These are phyloP conservation scores for Urosaurus nigricauda DNA, from an alignment of 2,797 vertebrate species.

Conservation along the genomic window DNA sequence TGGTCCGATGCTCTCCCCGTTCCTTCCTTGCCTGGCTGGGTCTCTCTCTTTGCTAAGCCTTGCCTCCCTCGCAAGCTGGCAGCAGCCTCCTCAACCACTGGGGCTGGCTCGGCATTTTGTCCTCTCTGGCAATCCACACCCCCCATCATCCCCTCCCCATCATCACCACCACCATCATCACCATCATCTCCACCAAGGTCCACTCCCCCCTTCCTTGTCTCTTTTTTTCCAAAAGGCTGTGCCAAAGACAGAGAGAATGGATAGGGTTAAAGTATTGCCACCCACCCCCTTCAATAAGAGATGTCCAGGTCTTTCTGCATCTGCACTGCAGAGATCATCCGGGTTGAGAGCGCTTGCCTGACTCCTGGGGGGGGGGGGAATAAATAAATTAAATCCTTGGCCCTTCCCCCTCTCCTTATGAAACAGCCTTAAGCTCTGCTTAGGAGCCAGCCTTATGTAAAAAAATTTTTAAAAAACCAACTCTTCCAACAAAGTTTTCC, in stretches of 20 bases:
- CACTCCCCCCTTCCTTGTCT: no score
- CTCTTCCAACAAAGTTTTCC: not conserved
- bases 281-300: not conserved
- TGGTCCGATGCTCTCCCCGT: conserved; percentile 49
- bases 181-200: conserved; percentile 7
- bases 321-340: no score
- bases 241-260: not conserved
- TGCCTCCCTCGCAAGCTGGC: not conserved
- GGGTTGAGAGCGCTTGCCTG: no score
- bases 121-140: conserved; percentile 37
- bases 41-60: conserved; percentile 27
- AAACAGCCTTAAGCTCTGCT: not conserved
- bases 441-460: not conserved
- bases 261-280: not conserved
- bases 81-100: not conserved
- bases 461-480: no score
- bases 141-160: not conserved
- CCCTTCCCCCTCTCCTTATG: not conserved
- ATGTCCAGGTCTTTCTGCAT: no score
- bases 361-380: no score
- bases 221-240: not conserved
- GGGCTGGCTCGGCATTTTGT: conserved; percentile 71
- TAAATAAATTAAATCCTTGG: no score
- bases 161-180: not conserved
- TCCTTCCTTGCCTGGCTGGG: conserved; percentile 36